Conservation (phyloP, 2,113 vertebrate species). For the Andinoacara biseriatus region DNA sequence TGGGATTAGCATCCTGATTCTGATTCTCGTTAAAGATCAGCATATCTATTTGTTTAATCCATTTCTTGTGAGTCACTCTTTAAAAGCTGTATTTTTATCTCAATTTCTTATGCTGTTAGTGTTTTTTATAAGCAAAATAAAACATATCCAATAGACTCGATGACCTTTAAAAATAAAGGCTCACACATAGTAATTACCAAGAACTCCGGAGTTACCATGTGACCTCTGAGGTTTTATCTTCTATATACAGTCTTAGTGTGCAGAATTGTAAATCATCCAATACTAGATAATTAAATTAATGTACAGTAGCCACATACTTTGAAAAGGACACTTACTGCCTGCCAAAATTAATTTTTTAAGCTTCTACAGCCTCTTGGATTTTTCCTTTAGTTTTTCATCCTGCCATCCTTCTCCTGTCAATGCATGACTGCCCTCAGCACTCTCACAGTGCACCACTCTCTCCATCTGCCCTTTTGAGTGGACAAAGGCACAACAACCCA, state of each 20-base stretch:
- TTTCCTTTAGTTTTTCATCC: background rate
- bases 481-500: conserved; percentile 37
- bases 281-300: background rate
- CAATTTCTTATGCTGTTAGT: background rate
- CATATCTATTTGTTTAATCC: background rate
- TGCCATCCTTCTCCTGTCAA: conserved; percentile 16
- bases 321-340: background rate
- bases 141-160: too few relatives aligned
- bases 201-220: background rate
- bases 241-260: background rate
- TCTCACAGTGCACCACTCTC: conserved; percentile 7
- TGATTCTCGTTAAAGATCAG: background rate
- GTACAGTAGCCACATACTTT: background rate
- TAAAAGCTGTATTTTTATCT: background rate
- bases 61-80: background rate
- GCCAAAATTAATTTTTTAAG: background rate
- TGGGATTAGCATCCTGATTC: background rate
- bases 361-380: too few relatives aligned
- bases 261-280: background rate
- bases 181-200: background rate
- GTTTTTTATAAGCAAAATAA: background rate
- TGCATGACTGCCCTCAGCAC: conserved; percentile 36
- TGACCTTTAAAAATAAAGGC: too few relatives aligned
- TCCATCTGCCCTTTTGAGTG: conserved; percentile 58
- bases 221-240: background rate